phyloP scores from a whole-genome alignment of 2,888 invertebrate genomes.

The Spodoptera littoralis region DNA sequence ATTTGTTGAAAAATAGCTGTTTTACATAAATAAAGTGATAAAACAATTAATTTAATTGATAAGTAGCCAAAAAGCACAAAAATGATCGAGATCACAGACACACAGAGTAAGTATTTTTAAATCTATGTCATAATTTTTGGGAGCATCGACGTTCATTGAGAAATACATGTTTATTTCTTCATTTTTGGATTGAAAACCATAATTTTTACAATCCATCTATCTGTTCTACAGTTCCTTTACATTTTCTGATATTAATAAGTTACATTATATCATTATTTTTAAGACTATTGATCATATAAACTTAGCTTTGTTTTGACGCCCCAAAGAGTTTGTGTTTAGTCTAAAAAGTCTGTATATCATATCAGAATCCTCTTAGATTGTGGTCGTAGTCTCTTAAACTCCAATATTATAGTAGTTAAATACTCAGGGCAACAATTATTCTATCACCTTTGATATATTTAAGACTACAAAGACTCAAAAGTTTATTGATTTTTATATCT shows the following conservation, averaged over 20 bases:
- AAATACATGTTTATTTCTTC: conserved; percentile 12
- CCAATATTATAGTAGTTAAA: too few relatives aligned
- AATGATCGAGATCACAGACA: conserved; percentile 95
- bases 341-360: too few relatives aligned
- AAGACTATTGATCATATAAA: neutral
- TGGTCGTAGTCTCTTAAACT: too few relatives aligned
- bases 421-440: too few relatives aligned
- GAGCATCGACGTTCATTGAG: neutral
- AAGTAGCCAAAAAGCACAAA: conserved; percentile 62
- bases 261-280: neutral
- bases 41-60: conserved; percentile 31
- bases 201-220: neutral
- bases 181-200: neutral
- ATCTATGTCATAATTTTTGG: conserved; percentile 25
- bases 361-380: neutral
- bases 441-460: too few relatives aligned
- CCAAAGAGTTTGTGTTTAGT: neutral
- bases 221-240: neutral
- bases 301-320: neutral
- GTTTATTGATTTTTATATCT: too few relatives aligned
- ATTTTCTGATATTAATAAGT: neutral
- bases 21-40: conserved; percentile 41
- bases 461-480: too few relatives aligned
- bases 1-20: conserved; percentile 49
- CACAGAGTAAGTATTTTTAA: conserved; percentile 91